Percentiles rank a stretch among this genome's conserved stretches.
phyloP scores from a whole-genome alignment of 2,113 vertebrate genomes.

The Gymnorhina tibicen region DNA sequence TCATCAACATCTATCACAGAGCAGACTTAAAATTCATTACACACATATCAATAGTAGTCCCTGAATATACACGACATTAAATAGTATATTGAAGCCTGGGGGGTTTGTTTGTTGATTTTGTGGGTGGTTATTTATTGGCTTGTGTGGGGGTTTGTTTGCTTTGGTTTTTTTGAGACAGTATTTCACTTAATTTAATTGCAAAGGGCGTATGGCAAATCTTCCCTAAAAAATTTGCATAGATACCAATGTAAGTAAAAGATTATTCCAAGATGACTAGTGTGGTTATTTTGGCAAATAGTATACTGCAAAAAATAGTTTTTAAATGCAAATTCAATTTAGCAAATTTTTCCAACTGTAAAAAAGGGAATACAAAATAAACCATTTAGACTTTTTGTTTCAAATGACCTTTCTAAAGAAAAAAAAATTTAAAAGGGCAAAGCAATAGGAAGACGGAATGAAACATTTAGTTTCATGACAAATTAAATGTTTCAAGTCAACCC shows the following conservation, averaged over 20 bases:
- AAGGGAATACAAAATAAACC: neutral
- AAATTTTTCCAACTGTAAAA: constrained; percentile 4
- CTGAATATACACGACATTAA: neutral
- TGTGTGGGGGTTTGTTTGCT: neutral
- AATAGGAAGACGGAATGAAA: constrained; percentile 25
- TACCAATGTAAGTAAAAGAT: neutral
- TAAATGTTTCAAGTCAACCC: neutral
- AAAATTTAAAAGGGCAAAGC: constrained; percentile 3
- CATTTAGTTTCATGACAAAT: constrained; percentile 27
- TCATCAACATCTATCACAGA: neutral
- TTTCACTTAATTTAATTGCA: neutral
- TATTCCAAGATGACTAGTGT: neutral
- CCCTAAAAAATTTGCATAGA: neutral
- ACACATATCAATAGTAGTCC: neutral
- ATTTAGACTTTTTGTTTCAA: constrained; percentile 28
- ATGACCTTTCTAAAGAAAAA: neutral
- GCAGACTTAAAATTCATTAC: neutral
- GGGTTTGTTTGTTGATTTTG: neutral
- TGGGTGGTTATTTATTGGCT: neutral
- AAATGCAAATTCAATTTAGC: neutral
- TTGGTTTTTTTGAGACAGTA: neutral
- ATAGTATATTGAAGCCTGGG: neutral
- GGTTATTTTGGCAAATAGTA: neutral
- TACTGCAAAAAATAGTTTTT: neutral
- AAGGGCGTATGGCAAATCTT: neutral